Percentiles rank a stretch among this genome's conserved stretches.
Evolutionary conservation across 2,113 vertebrate genomes (phyloP).

Genomic region (Bubalus kerabau): DNA sequence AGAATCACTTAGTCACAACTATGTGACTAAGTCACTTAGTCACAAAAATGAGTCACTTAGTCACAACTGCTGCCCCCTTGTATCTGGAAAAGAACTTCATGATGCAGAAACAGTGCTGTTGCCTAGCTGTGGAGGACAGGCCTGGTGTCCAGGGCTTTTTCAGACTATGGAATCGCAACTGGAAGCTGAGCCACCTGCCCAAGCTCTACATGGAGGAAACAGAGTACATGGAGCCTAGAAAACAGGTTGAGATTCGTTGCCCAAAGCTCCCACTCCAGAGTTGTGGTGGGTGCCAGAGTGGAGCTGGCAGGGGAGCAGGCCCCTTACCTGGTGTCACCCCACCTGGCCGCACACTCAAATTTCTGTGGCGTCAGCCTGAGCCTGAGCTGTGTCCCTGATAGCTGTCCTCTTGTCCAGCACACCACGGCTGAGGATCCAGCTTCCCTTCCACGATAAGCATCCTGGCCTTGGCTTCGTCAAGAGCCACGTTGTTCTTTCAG

Average conservation of each 20-base stretch:
- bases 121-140: not conserved
- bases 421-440: not conserved
- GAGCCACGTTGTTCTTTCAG: not conserved
- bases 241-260: not conserved
- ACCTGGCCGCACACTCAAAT: not conserved
- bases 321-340: not conserved
- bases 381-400: not conserved
- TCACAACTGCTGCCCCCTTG: not conserved
- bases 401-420: not conserved
- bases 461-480: not conserved
- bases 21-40: not conserved
- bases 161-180: rapidly evolving
- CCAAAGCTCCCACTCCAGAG: not conserved
- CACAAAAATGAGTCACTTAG: not conserved
- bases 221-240: not conserved
- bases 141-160: not conserved
- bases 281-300: not conserved
- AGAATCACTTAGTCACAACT: not conserved
- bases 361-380: not conserved
- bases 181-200: not conserved
- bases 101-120: not conserved
- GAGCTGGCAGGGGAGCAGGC: not conserved
- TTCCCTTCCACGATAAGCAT: not conserved
- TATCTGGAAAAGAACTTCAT: not conserved
- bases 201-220: not conserved